A percentile compares a stretch with the other conserved stretches of the same genome.
Conservation (phyloP, 2,888 invertebrate species). For the Ommatoiulus sabulosus region DNA sequence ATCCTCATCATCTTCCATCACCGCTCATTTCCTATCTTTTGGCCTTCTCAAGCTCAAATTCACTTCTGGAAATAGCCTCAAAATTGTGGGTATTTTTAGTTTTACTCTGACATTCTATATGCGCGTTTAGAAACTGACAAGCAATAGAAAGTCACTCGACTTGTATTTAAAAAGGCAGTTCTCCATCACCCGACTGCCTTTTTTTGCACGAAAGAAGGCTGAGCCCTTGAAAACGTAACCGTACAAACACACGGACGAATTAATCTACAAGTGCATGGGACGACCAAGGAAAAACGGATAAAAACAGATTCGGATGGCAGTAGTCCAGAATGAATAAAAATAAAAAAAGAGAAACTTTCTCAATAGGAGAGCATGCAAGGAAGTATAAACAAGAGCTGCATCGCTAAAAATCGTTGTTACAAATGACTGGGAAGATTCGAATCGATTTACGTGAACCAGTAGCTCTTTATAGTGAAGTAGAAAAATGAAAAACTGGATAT, state of each 20-base stretch:
- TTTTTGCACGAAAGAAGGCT: not conserved
- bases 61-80: not conserved
- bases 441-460: not conserved
- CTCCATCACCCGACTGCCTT: not conserved
- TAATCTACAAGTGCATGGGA: not conserved
- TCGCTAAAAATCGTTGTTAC: not conserved
- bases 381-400: not conserved
- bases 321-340: not conserved
- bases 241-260: not conserved
- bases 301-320: constrained; percentile 4
- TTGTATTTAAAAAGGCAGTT: not conserved
- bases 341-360: not conserved
- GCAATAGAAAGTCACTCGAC: not conserved
- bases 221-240: not conserved
- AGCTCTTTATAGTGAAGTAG: not conserved
- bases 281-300: not conserved
- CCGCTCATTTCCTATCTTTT: not conserved
- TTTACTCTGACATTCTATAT: not conserved
- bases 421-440: not conserved
- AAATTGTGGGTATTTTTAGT: constrained; percentile 2
- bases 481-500: no score
- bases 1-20: not conserved
- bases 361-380: not conserved
- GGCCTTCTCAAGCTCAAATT: not conserved
- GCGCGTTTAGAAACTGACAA: not conserved